Conservation (phyloP, 2,888 invertebrate species). For the Balanococcus diminutus region DNA sequence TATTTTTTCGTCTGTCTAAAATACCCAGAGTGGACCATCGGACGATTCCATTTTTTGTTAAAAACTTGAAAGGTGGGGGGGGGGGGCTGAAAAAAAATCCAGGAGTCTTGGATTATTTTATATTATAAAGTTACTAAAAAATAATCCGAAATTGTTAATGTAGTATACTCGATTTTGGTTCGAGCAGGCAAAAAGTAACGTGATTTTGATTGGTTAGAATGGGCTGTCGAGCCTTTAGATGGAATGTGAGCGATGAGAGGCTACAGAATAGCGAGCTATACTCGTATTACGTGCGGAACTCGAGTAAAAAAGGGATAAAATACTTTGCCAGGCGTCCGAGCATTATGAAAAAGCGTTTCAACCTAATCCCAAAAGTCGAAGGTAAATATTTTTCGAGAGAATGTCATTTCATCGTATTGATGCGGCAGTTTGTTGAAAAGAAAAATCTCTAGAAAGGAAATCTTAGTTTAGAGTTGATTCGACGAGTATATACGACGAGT, state of each 20-base stretch:
- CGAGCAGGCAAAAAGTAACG: not conserved
- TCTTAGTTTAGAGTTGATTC: not conserved
- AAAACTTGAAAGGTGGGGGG: no score
- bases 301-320: not conserved
- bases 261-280: no score
- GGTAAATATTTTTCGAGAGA: not conserved
- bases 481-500: not conserved
- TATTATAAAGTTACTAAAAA: no score
- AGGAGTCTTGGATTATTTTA: no score
- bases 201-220: not conserved
- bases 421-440: not conserved
- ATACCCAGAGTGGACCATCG: no score
- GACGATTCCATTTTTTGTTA: no score
- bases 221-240: not conserved
- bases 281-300: not conserved
- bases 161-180: not conserved
- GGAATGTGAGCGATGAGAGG: no score
- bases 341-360: not conserved
- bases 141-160: no score
- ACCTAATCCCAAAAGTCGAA: not conserved
- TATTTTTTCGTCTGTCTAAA: no score
- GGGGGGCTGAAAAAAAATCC: no score
- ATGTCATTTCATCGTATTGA: not conserved
- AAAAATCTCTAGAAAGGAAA: not conserved
- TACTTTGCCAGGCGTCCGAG: not conserved